Conservation (phyloP, 2,797 vertebrate genomes). For the Crax fasciolata region DNA sequence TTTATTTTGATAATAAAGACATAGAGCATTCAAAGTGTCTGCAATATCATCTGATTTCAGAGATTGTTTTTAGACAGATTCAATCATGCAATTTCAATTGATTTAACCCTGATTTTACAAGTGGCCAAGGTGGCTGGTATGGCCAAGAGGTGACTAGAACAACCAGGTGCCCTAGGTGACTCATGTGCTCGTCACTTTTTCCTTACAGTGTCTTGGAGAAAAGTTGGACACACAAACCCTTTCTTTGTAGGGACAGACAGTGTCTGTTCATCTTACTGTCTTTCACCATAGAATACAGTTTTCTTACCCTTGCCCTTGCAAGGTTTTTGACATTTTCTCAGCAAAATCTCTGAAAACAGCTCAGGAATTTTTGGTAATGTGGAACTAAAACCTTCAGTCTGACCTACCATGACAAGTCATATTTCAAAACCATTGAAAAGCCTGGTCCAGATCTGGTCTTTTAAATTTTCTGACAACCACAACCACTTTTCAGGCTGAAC, state of each 20-base stretch:
- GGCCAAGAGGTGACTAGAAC: not conserved
- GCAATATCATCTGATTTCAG: not conserved
- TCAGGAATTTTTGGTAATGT: not conserved
- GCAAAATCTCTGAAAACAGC: not conserved
- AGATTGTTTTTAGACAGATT: not conserved
- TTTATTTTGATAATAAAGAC: not conserved
- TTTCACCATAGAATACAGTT: not conserved
- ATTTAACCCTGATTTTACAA: not conserved
- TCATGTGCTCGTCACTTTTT: not conserved
- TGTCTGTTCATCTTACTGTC: not conserved
- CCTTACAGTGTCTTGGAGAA: not conserved
- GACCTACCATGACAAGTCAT: not conserved
- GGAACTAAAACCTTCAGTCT: not conserved
- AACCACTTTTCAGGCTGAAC: not conserved
- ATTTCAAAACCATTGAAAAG: not conserved
- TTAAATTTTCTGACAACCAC: not conserved
- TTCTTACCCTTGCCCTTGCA: not conserved
- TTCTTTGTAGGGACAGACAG: not conserved
- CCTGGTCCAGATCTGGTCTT: not conserved
- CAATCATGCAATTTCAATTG: not conserved
- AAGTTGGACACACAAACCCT: not conserved
- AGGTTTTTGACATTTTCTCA: not conserved
- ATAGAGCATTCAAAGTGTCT: not conserved
- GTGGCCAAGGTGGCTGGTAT: not conserved
- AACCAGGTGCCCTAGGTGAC: not conserved